Evolutionary conservation across 2,888 invertebrate genomes (phyloP).

Genomic region (Drosophila mimetica): DNA sequence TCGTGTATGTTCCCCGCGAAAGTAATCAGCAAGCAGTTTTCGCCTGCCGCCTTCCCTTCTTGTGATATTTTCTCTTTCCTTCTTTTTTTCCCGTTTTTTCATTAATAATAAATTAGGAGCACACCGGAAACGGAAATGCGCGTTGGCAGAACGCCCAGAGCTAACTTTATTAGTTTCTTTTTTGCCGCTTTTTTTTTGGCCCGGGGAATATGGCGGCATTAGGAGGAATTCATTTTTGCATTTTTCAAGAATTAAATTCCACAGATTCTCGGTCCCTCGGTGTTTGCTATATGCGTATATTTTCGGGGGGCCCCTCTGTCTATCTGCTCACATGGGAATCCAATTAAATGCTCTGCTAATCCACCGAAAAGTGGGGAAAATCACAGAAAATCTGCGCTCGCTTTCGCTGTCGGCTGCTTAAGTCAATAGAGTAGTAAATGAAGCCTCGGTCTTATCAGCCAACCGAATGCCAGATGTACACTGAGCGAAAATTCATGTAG

Average conservation of each 20-base stretch:
- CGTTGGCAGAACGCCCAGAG: constrained; percentile 39
- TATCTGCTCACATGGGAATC: constrained; percentile 40
- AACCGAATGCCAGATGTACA: constrained; percentile 3
- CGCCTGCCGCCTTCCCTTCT: neutral
- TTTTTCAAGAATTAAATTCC: constrained; percentile 42
- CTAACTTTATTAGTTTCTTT: constrained; percentile 39
- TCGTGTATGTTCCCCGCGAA: constrained; percentile 12
- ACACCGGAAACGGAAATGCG: constrained; percentile 49
- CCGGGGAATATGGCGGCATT: constrained; percentile 25
- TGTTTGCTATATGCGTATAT: constrained; percentile 3
- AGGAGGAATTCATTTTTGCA: constrained; percentile 27
- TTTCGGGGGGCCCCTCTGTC: neutral
- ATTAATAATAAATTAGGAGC: constrained; percentile 46
- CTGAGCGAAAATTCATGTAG: constrained; percentile 1
- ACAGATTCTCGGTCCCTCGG: constrained; percentile 7
- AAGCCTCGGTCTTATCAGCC: constrained; percentile 41
- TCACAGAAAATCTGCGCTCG: constrained; percentile 55
- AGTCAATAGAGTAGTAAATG: constrained; percentile 52
- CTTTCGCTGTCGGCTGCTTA: constrained; percentile 39
- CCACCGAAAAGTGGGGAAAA: constrained; percentile 60
- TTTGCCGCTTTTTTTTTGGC: neutral
- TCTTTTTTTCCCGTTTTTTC: constrained; percentile 22
- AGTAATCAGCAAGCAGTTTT: constrained; percentile 21
- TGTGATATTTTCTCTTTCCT: neutral
- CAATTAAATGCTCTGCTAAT: constrained; percentile 64